phyloP scores from a whole-genome alignment of 2,888 invertebrate genomes.

The Tachina grossa region DNA sequence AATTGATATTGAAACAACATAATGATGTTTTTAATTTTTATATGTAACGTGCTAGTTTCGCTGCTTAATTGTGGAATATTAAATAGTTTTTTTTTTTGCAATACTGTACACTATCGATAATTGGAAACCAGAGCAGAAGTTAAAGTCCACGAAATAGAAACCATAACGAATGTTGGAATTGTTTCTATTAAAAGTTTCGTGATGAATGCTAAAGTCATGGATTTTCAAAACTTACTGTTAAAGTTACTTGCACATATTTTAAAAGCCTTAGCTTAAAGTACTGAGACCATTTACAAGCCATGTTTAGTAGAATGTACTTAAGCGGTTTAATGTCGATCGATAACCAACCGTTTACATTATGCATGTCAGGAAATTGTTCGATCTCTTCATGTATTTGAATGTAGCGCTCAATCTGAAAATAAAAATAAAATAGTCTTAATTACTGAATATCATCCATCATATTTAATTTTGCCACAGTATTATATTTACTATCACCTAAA shows the following conservation, averaged over 20 bases:
- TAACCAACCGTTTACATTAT: slow-evolving; percentile 90
- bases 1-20: background rate
- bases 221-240: slow-evolving; percentile 75
- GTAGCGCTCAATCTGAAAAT: slow-evolving; percentile 80
- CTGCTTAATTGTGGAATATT: too few species aligned
- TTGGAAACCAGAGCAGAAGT: too few species aligned
- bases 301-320: slow-evolving; percentile 92
- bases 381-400: slow-evolving; percentile 79
- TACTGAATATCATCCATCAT: too few species aligned
- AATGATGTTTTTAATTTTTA: background rate
- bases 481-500: too few species aligned
- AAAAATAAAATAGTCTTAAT: background rate
- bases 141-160: too few species aligned
- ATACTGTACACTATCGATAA: too few species aligned
- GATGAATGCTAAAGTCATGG: too few species aligned
- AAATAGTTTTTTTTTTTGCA: too few species aligned
- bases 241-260: slow-evolving; percentile 90
- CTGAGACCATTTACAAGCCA: slow-evolving; percentile 94
- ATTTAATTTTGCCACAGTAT: too few species aligned
- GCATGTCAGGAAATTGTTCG: slow-evolving; percentile 83
- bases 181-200: too few species aligned
- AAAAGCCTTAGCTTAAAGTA: slow-evolving; percentile 93
- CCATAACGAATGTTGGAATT: too few species aligned
- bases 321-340: slow-evolving; percentile 90
- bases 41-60: too few species aligned